A percentile compares a stretch with the other conserved stretches of the same genome.
Conservation (phyloP, 1,140 invertebrate genomes). For the Drosophila pseudoananassae region DNA sequence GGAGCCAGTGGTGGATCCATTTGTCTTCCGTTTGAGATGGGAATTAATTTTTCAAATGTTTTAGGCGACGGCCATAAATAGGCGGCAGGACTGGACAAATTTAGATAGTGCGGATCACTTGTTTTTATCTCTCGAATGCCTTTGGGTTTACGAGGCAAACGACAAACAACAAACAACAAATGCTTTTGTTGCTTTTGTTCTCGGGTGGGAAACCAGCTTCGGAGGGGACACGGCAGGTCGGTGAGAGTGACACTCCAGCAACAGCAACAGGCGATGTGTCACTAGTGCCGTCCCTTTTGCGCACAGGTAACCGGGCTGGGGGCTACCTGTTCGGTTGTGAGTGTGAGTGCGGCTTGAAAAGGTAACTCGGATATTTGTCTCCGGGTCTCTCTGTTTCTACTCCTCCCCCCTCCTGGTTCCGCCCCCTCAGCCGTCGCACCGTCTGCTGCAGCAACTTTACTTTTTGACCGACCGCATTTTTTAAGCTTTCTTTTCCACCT, state of each 20-base stretch:
- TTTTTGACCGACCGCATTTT: conserved; percentile 81
- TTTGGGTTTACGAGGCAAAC: conserved; percentile 53
- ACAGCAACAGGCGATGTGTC: conserved; percentile 15
- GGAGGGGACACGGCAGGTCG: conserved; percentile 36
- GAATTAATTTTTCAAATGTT: conserved; percentile 45
- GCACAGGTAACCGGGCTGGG: conserved; percentile 65
- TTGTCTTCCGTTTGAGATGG: conserved; percentile 17
- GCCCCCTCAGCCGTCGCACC: conserved; percentile 42
- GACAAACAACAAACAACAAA: conserved; percentile 66
- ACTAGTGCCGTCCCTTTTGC: conserved; percentile 58
- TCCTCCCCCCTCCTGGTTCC: conserved; percentile 4
- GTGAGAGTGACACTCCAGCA: conserved; percentile 57
- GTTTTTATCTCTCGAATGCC: conserved; percentile 35
- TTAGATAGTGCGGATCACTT: conserved; percentile 37
- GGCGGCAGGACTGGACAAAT: conserved; percentile 29
- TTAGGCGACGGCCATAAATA: conserved; percentile 13
- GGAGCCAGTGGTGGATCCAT: background rate
- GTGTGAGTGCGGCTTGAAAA: conserved; percentile 57
- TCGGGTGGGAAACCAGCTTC: conserved; percentile 52
- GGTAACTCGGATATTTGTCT: conserved; percentile 64
- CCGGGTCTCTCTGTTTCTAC: conserved; percentile 44
- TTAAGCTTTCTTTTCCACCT: conserved; percentile 83
- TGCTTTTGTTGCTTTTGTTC: conserved; percentile 40
- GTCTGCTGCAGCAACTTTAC: conserved; percentile 63
- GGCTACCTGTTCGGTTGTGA: conserved; percentile 1